A percentile compares a stretch with the other conserved stretches of the same genome.
Conservation (phyloP, 2,888 invertebrate species). For the Aphrophora alni region DNA sequence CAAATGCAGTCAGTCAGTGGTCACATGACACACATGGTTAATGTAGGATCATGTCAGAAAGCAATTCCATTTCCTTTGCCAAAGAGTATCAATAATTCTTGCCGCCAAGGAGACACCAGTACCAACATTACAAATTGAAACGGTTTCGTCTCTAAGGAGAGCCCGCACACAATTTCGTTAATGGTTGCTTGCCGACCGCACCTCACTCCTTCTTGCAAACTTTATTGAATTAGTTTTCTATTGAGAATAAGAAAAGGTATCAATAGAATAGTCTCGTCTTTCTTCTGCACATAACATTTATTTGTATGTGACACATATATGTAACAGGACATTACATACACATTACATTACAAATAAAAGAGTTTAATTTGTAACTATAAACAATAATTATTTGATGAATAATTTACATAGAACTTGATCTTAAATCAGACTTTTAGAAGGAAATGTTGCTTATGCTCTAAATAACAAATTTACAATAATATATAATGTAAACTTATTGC, state of each 20-base stretch:
- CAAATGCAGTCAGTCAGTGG: slow-evolving; percentile 2
- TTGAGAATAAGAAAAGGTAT: not conserved
- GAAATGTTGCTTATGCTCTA: no score
- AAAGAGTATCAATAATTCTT: slow-evolving; percentile 9
- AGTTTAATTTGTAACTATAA: no score
- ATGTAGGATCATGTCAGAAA: slow-evolving; percentile 2
- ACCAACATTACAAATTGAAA: slow-evolving; percentile 9
- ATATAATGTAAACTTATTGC: no score
- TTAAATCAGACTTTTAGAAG: no score
- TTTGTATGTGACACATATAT: no score
- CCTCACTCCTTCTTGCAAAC: not conserved
- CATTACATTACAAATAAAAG: no score
- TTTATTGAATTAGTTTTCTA: not conserved
- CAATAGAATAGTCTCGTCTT: not conserved
- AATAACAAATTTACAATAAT: no score
- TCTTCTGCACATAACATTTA: no score
- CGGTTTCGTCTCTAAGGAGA: slow-evolving; percentile 1
- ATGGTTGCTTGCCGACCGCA: not conserved
- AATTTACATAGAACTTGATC: no score
- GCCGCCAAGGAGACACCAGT: not conserved
- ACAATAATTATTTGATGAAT: no score
- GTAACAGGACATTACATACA: no score
- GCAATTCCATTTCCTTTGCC: slow-evolving; percentile 9
- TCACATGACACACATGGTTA: slow-evolving; percentile 1
- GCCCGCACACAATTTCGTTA: slow-evolving; percentile 9